Evolutionary conservation across 2,888 invertebrate species (phyloP), one percentile per base, ranked within the genome.

Genomic region (Uropetala carovei): DNA sequence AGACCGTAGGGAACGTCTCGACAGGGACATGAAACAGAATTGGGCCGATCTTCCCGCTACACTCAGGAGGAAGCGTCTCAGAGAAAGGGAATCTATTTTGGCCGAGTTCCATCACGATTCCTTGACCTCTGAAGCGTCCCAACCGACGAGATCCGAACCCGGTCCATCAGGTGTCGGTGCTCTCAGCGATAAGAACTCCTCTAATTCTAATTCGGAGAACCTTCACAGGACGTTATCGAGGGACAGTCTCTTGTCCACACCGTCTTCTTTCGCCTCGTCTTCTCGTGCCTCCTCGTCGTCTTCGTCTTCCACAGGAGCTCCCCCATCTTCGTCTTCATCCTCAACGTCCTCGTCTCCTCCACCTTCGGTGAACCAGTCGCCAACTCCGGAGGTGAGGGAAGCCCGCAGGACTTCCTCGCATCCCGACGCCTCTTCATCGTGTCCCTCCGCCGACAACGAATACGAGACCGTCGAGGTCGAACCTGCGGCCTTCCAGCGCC

Each of bases 41-140:
- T 95, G 95, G 95, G 95, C 95, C 16, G 95, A 95, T 81, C 93
- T 95, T 91, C 95, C 95, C 11, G 94, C 94, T 75, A 95, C 95
- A 0, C 92, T 95, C 92, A 93, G 95, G 60, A 94, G 95, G 92
- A 93, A 93, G 83, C 92, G 93, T 81, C 93, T 93, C 64, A 93
- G 93, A 64, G 84, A 93, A 82, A 93, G 93, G 27, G 93, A 93
- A 89, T 92, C 93, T 13, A 92, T 93, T 27, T 84, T 93, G 56
- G 93, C 93, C 14, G 93, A 93, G 92, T 93, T 93, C 91, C 84
- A 92, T 18, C 57, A 59, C 22, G 89, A 92, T 16, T 89, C 92
- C 57, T 27, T 92, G 58, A 68, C 82, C 16, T 85, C 75, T 3
- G 83, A 75, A 30, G n/a, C 68, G 11, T 85, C 75, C 16, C 81